Conservation (phyloP, 2,888 invertebrate genomes). For the Cheilosia pagana region DNA sequence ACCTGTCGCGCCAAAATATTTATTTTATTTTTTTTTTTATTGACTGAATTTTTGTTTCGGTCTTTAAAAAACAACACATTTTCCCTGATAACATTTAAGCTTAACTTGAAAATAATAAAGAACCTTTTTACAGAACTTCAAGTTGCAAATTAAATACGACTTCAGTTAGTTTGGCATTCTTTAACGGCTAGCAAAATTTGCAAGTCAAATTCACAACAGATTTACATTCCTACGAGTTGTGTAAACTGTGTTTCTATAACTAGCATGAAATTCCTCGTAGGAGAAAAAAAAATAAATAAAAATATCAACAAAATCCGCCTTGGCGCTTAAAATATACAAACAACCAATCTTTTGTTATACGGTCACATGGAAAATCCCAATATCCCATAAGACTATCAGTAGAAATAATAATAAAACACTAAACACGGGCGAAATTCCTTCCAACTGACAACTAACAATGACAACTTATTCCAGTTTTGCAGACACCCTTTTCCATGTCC, state of each 20-base stretch:
- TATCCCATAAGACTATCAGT: constrained; percentile 13
- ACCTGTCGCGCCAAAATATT: too few species aligned
- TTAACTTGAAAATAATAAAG: too few species aligned
- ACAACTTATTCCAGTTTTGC: constrained; percentile 28
- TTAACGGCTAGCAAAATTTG: neutral
- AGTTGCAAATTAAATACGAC: too few species aligned
- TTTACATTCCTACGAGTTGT: neutral
- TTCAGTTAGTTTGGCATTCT: too few species aligned
- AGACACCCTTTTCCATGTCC: constrained; percentile 37
- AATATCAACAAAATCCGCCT: constrained; percentile 66
- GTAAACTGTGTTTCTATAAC: constrained; percentile 8
- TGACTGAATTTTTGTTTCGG: too few species aligned
- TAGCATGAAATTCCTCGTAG: constrained; percentile 29
- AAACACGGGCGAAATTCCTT: neutral
- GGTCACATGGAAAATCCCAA: constrained; percentile 55
- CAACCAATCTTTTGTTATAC: constrained; percentile 19
- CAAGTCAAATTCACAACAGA: neutral
- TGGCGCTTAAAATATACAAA: constrained; percentile 29
- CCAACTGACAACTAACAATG: neutral
- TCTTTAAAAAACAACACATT: too few species aligned
- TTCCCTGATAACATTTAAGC: too few species aligned
- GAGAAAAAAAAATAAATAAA: constrained; percentile 27
- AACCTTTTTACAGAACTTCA: too few species aligned
- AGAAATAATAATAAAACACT: constrained; percentile 19
- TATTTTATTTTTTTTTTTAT: too few species aligned